Conservation (phyloP, 2,797 vertebrate species). For the Danio aesculapii region DNA sequence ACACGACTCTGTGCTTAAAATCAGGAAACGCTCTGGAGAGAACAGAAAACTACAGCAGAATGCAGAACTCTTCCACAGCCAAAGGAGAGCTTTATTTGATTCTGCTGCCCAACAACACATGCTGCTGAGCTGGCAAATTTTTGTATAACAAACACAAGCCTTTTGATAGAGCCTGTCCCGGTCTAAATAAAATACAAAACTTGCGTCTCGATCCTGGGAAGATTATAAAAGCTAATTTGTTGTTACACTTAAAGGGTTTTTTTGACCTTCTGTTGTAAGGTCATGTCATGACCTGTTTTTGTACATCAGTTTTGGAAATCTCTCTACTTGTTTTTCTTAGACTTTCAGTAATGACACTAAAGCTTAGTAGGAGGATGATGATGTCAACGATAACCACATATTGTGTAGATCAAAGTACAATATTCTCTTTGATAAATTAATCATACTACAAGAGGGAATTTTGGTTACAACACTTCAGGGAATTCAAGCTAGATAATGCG, state of each 20-base stretch:
- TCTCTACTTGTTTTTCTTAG: too few species aligned
- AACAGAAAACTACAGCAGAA: neutral
- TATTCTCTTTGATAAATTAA: neutral
- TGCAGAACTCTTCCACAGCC: neutral
- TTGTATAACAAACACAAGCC: neutral
- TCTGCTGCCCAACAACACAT: neutral
- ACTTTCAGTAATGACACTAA: neutral
- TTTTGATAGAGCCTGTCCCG: neutral
- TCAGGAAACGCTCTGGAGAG: neutral
- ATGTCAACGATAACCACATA: neutral
- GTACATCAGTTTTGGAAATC: neutral
- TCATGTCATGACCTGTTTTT: too few species aligned
- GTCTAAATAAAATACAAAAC: neutral
- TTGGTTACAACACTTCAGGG: neutral
- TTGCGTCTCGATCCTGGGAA: neutral
- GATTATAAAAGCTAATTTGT: neutral
- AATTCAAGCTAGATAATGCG: neutral
- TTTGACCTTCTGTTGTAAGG: neutral
- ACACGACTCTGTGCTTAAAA: neutral
- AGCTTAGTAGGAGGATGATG: neutral
- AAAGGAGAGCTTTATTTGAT: neutral
- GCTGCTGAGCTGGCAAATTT: neutral
- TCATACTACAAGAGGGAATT: neutral
- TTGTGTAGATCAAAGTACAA: neutral
- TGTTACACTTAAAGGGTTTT: neutral